A percentile compares a stretch with the other conserved stretches of the same genome.
Conservation (phyloP, 2,888 invertebrate genomes). For the Reticulitermes lucifugus region DNA sequence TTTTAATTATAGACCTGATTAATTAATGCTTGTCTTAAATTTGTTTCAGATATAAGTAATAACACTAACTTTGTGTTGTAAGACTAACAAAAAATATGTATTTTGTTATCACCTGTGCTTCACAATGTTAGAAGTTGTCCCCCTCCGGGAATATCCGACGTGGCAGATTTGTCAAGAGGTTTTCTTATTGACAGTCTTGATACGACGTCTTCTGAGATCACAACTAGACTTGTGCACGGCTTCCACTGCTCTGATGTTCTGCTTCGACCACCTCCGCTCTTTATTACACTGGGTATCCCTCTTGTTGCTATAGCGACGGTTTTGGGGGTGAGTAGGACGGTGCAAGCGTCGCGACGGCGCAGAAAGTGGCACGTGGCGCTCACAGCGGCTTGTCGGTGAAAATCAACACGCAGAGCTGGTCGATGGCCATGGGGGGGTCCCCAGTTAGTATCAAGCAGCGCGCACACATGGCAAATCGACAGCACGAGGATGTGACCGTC, state of each 20-base stretch:
- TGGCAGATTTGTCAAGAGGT: neutral
- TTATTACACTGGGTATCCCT: neutral
- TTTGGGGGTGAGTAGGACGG: slow-evolving; percentile 20
- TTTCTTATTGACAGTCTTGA: slow-evolving; percentile 12
- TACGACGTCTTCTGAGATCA: neutral
- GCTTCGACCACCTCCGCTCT: neutral
- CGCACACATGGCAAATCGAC: neutral
- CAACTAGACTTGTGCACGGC: slow-evolving; percentile 20
- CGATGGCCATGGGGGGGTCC: neutral
- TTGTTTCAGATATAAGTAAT: too few relatives aligned
- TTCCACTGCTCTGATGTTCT: slow-evolving; percentile 22
- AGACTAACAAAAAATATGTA: too few relatives aligned
- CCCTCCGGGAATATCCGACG: neutral
- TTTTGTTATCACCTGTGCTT: neutral
- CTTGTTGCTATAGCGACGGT: neutral
- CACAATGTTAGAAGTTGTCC: neutral
- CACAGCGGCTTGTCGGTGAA: slow-evolving; percentile 8
- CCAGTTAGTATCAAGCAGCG: slow-evolving; percentile 10
- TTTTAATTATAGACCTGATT: too few relatives aligned
- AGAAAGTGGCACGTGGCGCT: slow-evolving; percentile 13
- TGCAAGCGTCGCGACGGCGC: slow-evolving; percentile 38
- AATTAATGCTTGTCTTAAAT: too few relatives aligned
- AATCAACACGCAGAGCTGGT: neutral
- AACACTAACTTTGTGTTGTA: too few relatives aligned
- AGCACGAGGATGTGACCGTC: too few relatives aligned